A percentile compares a stretch with the other conserved stretches of the same genome.
Evolutionary conservation across 2,113 vertebrate genomes (phyloP).

Genomic region (Paramisgurnus dabryanus): DNA sequence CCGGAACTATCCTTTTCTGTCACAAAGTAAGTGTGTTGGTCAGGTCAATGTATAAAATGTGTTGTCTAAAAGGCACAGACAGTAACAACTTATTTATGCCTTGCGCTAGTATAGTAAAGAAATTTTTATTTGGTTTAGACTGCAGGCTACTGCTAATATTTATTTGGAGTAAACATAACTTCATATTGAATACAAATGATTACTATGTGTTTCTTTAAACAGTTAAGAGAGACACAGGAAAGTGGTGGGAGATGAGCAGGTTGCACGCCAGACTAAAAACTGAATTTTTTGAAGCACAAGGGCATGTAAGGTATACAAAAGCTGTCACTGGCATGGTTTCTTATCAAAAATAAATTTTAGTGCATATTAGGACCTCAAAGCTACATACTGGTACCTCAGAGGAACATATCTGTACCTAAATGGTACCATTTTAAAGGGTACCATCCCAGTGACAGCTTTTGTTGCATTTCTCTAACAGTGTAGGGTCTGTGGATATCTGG

Average conservation of each 20-base stretch:
- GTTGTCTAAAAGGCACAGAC: conserved; percentile 1
- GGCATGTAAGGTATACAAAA: neutral
- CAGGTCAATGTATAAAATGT: conserved; percentile 10
- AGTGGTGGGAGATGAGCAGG: neutral
- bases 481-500: conserved; percentile 17
- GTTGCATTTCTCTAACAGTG: too few species aligned
- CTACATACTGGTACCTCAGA: too few species aligned
- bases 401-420: too few species aligned
- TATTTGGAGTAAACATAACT: too few species aligned
- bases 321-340: too few species aligned
- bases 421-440: too few species aligned
- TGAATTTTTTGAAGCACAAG: neutral
- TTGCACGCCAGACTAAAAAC: neutral
- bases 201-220: too few species aligned
- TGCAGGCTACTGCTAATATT: neutral
- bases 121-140: conserved; percentile 4
- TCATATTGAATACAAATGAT: too few species aligned
- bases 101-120: neutral
- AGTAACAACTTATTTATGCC: conserved; percentile 2
- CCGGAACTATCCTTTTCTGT: conserved; percentile 16
- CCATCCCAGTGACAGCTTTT: too few species aligned
- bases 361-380: too few species aligned
- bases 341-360: too few species aligned
- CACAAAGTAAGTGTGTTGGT: conserved; percentile 7
- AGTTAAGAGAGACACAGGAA: too few species aligned